A percentile compares a stretch with the other conserved stretches of the same genome.
Evolutionary conservation across 2,113 vertebrate genomes (phyloP).

Genomic region (Ondatra zibethicus): DNA sequence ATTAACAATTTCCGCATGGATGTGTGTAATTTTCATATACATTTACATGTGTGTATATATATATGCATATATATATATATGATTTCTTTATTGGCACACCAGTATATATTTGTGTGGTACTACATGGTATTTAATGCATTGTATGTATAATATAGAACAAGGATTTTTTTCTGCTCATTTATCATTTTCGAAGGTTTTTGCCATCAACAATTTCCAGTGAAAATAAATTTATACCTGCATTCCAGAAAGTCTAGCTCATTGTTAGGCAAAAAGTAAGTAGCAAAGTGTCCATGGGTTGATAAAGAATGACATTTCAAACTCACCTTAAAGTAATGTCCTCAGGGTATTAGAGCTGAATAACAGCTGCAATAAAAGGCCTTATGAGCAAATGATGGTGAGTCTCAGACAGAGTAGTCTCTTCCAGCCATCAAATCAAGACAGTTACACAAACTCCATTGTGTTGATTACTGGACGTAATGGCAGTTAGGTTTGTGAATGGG

Average conservation of each 20-base stretch:
- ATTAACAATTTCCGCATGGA: neutral
- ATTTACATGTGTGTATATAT: too few species aligned
- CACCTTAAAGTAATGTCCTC: neutral
- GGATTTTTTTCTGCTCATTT: neutral
- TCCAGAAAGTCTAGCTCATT: conserved; percentile 18
- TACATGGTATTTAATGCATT: neutral
- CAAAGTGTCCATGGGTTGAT: conserved; percentile 4
- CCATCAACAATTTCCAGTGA: neutral
- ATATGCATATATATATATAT: neutral
- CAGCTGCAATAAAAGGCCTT: neutral
- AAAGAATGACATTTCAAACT: conserved; percentile 15
- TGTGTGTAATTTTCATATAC: too few species aligned
- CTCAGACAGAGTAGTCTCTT: neutral
- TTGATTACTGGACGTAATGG: neutral
- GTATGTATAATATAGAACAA: neutral
- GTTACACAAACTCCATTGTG: neutral
- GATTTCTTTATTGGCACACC: neutral
- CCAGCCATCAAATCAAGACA: neutral
- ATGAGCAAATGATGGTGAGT: neutral
- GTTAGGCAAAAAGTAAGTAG: neutral
- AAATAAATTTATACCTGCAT: neutral
- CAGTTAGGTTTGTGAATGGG: neutral
- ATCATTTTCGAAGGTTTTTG: neutral
- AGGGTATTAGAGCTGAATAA: conserved; percentile 9
- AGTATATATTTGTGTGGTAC: neutral